Evolutionary conservation across 2,888 invertebrate genomes (phyloP), one percentile per base, ranked within the genome.

Genomic region (Chymomyza procnemis): DNA sequence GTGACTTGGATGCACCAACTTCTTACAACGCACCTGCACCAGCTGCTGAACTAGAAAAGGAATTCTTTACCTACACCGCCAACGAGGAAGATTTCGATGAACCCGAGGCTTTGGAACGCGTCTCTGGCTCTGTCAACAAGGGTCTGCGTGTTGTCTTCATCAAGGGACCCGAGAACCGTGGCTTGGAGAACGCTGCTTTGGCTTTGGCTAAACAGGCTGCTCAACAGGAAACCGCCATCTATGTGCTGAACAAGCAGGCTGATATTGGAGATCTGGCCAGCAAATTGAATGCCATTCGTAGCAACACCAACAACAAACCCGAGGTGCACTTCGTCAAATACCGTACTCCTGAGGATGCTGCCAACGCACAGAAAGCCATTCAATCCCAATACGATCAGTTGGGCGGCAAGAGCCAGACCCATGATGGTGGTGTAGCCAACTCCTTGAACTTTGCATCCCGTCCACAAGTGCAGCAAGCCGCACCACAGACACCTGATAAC

Each of bases 271-370:
- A 88, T 66, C 73, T 89, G 65, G 85, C 88, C 73, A 78, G 66
- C 70, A 88, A 85, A 26, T 64, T 89, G 63, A 83, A 88, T 47
- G 69, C 80, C 50, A 68, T 80, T 66, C 83, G 77, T 67, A 79
- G 74, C 71, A 82, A 86, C 69, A 68, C 21, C 64, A 85, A 85
- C 80, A 86, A 87, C 73, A 90, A 89, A 73, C 90, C 90, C 61
- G 90, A 90, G 72, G 90, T 90, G 9, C 88, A 88, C 66, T 90
- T 90, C 70, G 85, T 90, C 66, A 90, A 90, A 73, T 90, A 90
- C 78, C 88, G 88, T 48, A 90, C 89, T 1, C 73, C 84, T 0
- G 85, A 89, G 74, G 90, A 90, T 74, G 90, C 90, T 65, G 78
- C 75, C 69, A 87, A 89, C 34, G 90, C 90, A 4, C 89, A 90